These are phyloP conservation scores for Ips typographus DNA, from an alignment of 1,140 invertebrate species.

Conservation along the genomic window DNA sequence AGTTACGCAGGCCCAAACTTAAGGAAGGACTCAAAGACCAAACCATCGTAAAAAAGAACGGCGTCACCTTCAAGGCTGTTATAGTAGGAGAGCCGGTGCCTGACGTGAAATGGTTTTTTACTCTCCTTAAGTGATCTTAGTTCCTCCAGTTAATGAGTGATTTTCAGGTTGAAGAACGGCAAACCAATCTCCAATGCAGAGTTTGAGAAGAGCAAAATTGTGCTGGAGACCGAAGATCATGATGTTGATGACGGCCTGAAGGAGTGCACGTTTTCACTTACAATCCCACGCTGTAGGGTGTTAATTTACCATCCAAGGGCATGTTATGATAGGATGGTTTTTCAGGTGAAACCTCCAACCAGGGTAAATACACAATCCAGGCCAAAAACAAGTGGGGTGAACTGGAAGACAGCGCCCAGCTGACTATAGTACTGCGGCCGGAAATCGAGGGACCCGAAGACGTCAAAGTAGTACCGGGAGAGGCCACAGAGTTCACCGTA, in stretches of 20 bases:
- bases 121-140: not conserved
- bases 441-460: constrained; percentile 75
- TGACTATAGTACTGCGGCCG: constrained; percentile 74
- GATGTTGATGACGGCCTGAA: constrained; percentile 72
- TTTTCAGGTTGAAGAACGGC: constrained; percentile 55
- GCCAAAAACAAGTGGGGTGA: constrained; percentile 78
- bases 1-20: constrained; percentile 76
- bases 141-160: not conserved
- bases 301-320: not conserved
- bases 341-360: constrained; percentile 68
- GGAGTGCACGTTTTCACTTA: constrained; percentile 71
- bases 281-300: constrained; percentile 61
- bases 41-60: constrained; percentile 68
- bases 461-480: constrained; percentile 69
- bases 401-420: constrained; percentile 64
- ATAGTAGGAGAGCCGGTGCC: constrained; percentile 80
- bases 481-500: constrained; percentile 69
- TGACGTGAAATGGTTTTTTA: constrained; percentile 59
- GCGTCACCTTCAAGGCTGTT: constrained; percentile 71
- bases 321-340: not conserved
- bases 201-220: constrained; percentile 52
- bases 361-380: constrained; percentile 78
- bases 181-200: constrained; percentile 54
- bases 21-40: constrained; percentile 63
- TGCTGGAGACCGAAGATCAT: constrained; percentile 59